Percentiles rank a stretch among this genome's conserved stretches.
These are phyloP conservation scores for Cephus cinctus DNA, from an alignment of 1,140 invertebrate genomes.

Conservation along the genomic window DNA sequence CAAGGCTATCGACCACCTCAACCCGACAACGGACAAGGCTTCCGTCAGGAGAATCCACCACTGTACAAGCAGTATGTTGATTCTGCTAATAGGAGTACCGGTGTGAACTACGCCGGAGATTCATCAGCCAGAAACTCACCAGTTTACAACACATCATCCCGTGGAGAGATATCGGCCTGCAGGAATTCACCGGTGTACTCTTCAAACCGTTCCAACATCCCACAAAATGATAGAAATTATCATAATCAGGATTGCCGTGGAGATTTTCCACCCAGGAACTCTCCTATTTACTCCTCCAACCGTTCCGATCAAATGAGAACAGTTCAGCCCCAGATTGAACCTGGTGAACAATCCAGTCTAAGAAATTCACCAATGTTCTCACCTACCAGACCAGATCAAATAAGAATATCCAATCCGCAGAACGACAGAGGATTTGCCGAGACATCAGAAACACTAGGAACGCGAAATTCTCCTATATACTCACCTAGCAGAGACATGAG, in stretches of 20 bases:
- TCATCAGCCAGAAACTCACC: conserved; percentile 36
- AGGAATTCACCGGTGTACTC: conserved; percentile 38
- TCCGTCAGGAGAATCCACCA: conserved; percentile 45
- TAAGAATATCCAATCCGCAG: no score
- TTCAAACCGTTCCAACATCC: conserved; percentile 29
- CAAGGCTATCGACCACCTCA: conserved; percentile 35
- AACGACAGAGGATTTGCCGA: no score
- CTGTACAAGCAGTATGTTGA: conserved; percentile 43
- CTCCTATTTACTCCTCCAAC: conserved; percentile 35
- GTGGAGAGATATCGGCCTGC: conserved; percentile 27
- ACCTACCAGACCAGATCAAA: no score
- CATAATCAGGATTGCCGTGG: conserved; percentile 14
- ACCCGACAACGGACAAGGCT: conserved; percentile 41
- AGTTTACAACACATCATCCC: conserved; percentile 24
- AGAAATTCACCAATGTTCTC: conserved; percentile 25
- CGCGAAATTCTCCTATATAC: no score
- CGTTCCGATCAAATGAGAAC: conserved; percentile 35
- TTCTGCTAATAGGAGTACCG: conserved; percentile 21
- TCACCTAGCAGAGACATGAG: no score
- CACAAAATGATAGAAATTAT: conserved; percentile 36
- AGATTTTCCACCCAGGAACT: conserved; percentile 36
- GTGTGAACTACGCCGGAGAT: conserved; percentile 33
- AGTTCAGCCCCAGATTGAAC: conserved; percentile 25
- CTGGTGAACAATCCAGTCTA: conserved; percentile 23
- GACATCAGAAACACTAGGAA: no score